Evolutionary conservation across 2,888 invertebrate species (phyloP).

Genomic region (Ectemnius continuus): DNA sequence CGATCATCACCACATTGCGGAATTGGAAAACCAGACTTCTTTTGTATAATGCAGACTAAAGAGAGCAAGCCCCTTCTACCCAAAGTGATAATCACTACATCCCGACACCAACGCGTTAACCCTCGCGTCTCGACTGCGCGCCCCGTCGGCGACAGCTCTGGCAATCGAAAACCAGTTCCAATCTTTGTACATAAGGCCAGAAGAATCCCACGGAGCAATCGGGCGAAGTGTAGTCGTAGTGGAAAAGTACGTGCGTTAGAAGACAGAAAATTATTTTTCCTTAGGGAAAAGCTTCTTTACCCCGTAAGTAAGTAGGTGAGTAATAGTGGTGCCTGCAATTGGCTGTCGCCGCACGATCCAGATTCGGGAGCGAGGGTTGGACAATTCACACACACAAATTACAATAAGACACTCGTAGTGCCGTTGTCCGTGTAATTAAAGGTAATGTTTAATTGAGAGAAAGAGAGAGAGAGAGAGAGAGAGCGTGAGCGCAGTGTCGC

Average conservation of each 20-base stretch:
- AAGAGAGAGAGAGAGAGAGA: constrained; percentile 20
- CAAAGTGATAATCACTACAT: neutral
- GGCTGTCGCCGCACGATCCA: neutral
- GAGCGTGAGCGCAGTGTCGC: constrained; percentile 5
- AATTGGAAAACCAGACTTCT: constrained; percentile 19
- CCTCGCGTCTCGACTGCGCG: neutral
- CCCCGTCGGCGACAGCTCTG: neutral
- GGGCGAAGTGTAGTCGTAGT: neutral
- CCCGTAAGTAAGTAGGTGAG: neutral
- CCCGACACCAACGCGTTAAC: neutral
- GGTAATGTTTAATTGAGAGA: constrained; percentile 40
- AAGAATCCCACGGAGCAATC: neutral
- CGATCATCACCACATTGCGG: neutral
- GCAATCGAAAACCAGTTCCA: neutral
- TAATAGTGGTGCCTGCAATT: neutral
- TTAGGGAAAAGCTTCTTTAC: constrained; percentile 3
- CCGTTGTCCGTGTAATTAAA: constrained; percentile 57
- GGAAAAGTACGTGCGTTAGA: neutral
- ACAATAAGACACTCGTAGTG: constrained; percentile 41
- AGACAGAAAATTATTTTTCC: constrained; percentile 20
- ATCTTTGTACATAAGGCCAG: neutral
- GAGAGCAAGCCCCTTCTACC: neutral
- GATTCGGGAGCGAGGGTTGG: neutral
- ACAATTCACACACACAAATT: constrained; percentile 36
- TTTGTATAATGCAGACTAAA: constrained; percentile 20